Evolutionary conservation across 37 sponge, comb jelly and placozoan species (phyloP).

Genomic region (Beroe forskalii): DNA sequence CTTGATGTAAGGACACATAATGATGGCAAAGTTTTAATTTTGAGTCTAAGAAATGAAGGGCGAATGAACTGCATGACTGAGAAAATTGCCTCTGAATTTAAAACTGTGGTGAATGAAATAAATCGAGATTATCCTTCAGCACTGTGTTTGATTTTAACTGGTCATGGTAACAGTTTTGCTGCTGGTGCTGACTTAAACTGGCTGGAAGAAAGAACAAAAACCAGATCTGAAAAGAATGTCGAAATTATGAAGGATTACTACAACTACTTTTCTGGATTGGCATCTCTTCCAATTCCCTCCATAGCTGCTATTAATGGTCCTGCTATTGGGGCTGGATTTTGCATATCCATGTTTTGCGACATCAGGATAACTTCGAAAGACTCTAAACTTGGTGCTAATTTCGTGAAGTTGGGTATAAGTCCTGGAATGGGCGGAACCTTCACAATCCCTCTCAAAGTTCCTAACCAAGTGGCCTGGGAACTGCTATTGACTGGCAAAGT

Average conservation of each 20-base stretch:
- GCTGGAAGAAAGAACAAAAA: conserved; percentile 25
- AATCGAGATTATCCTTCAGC: not conserved
- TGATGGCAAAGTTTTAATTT: not conserved
- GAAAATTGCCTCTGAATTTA: not conserved
- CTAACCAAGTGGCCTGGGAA: conserved; percentile 1
- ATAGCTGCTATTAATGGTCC: conserved; percentile 65
- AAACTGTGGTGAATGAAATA: not conserved
- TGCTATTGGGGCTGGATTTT: conserved; percentile 57
- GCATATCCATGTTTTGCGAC: conserved; percentile 44
- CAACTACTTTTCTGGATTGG: not conserved
- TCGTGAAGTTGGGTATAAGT: conserved; percentile 6
- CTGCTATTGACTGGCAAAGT: not conserved
- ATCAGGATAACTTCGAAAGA: not conserved
- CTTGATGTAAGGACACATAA: not conserved
- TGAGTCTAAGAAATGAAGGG: conserved; percentile 45
- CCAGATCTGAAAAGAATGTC: not conserved
- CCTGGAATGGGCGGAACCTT: conserved; percentile 62
- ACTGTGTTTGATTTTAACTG: conserved; percentile 41
- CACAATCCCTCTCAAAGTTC: conserved; percentile 7
- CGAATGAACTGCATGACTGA: conserved; percentile 59
- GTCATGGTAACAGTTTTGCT: conserved; percentile 54
- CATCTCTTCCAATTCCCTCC: not conserved
- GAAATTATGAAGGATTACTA: conserved; percentile 44
- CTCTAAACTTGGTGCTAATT: conserved; percentile 27
- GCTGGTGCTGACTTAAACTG: conserved; percentile 47